These are phyloP conservation scores for Alosa sapidissima DNA, from an alignment of 2,797 vertebrate genomes.

Conservation along the genomic window DNA sequence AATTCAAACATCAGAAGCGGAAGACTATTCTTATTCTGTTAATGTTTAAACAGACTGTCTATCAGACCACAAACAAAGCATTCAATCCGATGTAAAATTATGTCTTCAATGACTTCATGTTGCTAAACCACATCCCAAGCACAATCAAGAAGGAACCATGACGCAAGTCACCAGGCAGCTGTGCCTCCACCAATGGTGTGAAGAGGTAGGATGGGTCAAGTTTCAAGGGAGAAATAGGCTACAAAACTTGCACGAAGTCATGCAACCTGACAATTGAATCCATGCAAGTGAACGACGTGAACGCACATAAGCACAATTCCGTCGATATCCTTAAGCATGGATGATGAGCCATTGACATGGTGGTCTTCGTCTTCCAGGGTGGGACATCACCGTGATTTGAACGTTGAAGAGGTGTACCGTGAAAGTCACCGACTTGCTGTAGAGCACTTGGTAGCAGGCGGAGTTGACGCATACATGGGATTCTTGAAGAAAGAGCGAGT, in stretches of 20 bases:
- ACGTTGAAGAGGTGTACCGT: constrained; percentile 80
- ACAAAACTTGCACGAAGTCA: neutral
- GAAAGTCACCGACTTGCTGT: constrained; percentile 87
- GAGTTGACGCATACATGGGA: constrained; percentile 68
- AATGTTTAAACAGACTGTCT: too few relatives aligned
- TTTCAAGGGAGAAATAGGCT: neutral
- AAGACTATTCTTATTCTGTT: too few relatives aligned
- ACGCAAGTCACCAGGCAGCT: constrained; percentile 33
- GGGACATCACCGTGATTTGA: constrained; percentile 51
- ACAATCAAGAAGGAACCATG: neutral
- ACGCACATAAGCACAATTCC: constrained; percentile 43
- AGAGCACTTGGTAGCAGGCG: constrained; percentile 81
- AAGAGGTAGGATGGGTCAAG: constrained; percentile 27
- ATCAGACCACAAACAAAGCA: neutral
- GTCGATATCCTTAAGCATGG: constrained; percentile 63
- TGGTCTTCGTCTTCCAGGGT: constrained; percentile 45
- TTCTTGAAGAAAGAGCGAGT: constrained; percentile 80
- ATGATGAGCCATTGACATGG: constrained; percentile 76
- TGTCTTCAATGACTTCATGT: neutral
- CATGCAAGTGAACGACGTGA: neutral
- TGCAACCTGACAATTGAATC: neutral
- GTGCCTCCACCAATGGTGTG: constrained; percentile 63
- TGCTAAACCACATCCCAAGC: neutral
- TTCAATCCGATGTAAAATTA: neutral
- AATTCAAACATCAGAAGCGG: too few relatives aligned